A percentile compares a stretch with the other conserved stretches of the same genome.
Evolutionary conservation across 2,888 invertebrate genomes (phyloP).

Genomic region (Teleogryllus oceanicus): DNA sequence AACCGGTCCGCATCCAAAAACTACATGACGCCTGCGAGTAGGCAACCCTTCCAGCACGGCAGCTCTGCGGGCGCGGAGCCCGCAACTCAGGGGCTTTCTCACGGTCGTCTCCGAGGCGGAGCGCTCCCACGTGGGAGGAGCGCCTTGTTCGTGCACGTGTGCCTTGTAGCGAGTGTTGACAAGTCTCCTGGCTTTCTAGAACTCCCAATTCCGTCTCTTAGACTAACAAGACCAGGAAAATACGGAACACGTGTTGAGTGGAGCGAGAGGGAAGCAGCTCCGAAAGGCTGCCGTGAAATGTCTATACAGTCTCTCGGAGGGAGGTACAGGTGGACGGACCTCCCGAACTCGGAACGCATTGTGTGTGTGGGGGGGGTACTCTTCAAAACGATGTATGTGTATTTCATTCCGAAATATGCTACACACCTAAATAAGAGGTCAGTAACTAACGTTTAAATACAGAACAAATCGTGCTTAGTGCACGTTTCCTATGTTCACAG

Average conservation of each 20-base stretch:
- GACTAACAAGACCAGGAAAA: neutral
- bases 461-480: too few species aligned
- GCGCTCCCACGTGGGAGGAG: neutral
- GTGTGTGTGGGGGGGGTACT: too few species aligned
- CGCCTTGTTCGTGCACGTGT: neutral
- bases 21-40: neutral
- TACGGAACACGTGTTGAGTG: neutral
- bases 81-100: neutral
- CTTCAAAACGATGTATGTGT: too few species aligned
- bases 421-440: too few species aligned
- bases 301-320: neutral
- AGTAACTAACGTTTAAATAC: too few species aligned
- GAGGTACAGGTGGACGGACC: neutral
- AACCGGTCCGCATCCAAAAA: neutral
- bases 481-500: too few species aligned
- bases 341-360: too few species aligned
- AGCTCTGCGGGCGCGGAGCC: neutral
- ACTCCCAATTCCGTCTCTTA: constrained; percentile 18
- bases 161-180: neutral
- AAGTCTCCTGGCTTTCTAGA: constrained; percentile 18
- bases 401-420: too few species aligned
- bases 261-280: too few species aligned
- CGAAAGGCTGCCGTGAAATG: too few species aligned
- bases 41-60: neutral
- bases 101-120: neutral